A percentile compares a stretch with the other conserved stretches of the same genome.
These are phyloP conservation scores for Macropus fuliginosus DNA, from an alignment of 2,797 vertebrate genomes.

Conservation along the genomic window DNA sequence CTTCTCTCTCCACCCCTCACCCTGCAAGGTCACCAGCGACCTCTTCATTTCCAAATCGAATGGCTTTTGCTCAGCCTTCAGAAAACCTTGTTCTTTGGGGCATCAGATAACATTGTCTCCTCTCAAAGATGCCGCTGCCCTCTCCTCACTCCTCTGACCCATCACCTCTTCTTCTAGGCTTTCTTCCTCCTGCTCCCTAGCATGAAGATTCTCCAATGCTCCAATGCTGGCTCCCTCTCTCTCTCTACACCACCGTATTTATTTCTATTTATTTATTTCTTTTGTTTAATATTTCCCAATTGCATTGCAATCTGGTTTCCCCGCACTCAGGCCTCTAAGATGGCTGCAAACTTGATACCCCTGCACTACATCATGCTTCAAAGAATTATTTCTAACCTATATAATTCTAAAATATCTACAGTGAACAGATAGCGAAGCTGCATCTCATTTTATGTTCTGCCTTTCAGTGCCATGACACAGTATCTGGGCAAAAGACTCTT, in stretches of 20 bases:
- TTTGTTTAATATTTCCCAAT: neutral
- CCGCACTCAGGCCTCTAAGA: neutral
- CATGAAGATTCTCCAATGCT: neutral
- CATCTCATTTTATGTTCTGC: constrained; percentile 55
- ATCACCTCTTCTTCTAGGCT: neutral
- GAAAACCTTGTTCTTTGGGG: neutral
- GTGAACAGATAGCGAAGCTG: constrained; percentile 53
- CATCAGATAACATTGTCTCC: neutral
- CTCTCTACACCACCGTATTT: neutral
- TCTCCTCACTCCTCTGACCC: neutral
- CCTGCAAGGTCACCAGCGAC: neutral
- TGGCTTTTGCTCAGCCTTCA: neutral
- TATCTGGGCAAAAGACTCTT: constrained; percentile 69
- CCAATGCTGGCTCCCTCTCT: neutral
- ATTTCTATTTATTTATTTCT: neutral
- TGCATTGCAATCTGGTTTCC: neutral
- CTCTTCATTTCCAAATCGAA: neutral
- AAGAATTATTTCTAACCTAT: neutral
- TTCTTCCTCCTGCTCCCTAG: neutral
- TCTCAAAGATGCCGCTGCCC: neutral
- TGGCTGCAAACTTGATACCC: neutral
- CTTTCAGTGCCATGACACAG: constrained; percentile 65
- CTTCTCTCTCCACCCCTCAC: neutral
- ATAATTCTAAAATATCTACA: constrained; percentile 41
- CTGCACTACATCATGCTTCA: neutral